Evolutionary conservation across 2,797 vertebrate genomes (phyloP), one percentile per base, ranked within the genome.

Genomic region (Neopelma chrysocephalum): DNA sequence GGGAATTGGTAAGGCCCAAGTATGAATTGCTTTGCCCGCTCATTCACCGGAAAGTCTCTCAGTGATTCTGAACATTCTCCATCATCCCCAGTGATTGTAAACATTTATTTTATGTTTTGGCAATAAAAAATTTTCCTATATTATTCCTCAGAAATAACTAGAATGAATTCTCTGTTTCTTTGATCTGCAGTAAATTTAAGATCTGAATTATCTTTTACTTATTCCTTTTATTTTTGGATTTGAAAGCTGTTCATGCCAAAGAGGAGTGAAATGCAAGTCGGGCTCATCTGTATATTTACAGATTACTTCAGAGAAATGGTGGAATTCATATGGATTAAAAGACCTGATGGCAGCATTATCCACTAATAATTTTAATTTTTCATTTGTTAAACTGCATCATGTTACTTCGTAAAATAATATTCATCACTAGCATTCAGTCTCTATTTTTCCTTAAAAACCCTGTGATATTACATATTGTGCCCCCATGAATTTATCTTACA

Each of bases 211-310:
- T 40, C 54, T 21, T 15, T 11, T 50, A 40, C 34, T 56, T 50
- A 47, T 17, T 13, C 73, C 78, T 72, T 92, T 91, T 93, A 76
- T 70, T 87, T 90, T 86, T 84, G 87, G 36, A 54, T 80, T 85
- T 81, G 27, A 14, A 78, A 94, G 80, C 78, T 94, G 73, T 91
- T 91, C 54, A 87, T 94, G 93, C 86, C 93, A 87, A 80, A 93
- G 60, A 82, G 54, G 68, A 95, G 34, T 61, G 62, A 96, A 94
- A 90, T 84, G 65, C 85, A 94, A 77, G 29, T 65, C 82, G 81
- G 72, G 62, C 77, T 94, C 68, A 86, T 77, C 77, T 42, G 48
- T 51, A 51, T 40, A 40, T 40, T 40, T 40, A 40, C 38, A 40
- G 13, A 40, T 12, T 12, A 40, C 27, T 51, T 29, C 50, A 51